These are phyloP conservation scores for Fulica atra DNA, from an alignment of 2,113 vertebrate genomes.

Conservation along the genomic window DNA sequence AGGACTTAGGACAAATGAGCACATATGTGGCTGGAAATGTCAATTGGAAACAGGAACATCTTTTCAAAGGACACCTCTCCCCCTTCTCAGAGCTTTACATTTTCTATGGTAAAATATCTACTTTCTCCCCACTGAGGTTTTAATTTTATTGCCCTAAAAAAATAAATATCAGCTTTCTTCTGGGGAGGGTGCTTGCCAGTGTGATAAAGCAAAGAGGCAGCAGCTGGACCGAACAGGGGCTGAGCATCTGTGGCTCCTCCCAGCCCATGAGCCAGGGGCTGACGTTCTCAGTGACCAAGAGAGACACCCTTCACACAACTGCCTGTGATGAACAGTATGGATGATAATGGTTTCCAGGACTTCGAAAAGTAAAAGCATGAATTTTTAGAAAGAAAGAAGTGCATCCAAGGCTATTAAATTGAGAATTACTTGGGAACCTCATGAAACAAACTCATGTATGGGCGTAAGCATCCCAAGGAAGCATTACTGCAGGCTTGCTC, in stretches of 20 bases:
- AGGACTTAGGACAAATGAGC: neutral
- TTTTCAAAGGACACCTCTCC: neutral
- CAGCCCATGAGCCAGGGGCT: neutral
- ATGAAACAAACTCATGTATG: neutral
- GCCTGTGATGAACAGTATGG: neutral
- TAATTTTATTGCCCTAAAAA: neutral
- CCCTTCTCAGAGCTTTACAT: neutral
- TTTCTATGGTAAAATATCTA: neutral
- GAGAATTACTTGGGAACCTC: neutral
- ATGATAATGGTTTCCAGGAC: neutral
- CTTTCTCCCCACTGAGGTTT: neutral
- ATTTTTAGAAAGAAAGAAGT: neutral
- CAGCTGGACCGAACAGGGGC: neutral
- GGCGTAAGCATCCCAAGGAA: neutral
- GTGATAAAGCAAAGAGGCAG: neutral
- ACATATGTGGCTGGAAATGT: neutral
- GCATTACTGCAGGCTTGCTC: neutral
- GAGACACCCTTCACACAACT: neutral
- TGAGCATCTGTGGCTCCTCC: neutral
- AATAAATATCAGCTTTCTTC: neutral
- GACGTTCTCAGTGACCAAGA: fast-evolving
- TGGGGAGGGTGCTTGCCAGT: neutral
- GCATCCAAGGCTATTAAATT: neutral
- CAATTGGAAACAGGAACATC: neutral
- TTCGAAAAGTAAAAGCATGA: neutral